Evolutionary conservation across 2,797 vertebrate genomes (phyloP), one percentile per base, ranked within the genome.

Genomic region (Toxotes lorentzi): DNA sequence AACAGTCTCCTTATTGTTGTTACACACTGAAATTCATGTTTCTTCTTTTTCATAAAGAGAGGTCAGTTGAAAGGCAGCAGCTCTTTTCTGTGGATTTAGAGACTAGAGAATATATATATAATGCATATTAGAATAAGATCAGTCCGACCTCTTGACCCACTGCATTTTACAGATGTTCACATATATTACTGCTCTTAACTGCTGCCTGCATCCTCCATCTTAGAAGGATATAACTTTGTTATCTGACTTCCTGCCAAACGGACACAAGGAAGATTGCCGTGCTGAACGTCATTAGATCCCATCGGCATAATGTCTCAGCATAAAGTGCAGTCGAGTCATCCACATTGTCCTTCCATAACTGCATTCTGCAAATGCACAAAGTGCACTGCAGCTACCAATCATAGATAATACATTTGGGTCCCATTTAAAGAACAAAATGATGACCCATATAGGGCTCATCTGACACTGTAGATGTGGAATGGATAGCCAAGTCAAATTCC

Each of bases 231-330:
- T 78, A 81, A 66, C 78, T 74, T 73, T 76, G 60, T 73, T 73
- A 65, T 88, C 78, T 86, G 87, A 90, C 81, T 59, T 61, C 63
- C 75, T 86, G 84, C 91, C 89, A 93, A 94, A 91, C 82, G 80
- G 85, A 86, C 74, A 89, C 80, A 76, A 86, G 90, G 91, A 90
- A 89, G 78, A 87, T 61, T 53, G 74, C 83, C 77, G 69, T 63
- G 61, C 70, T 84, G 84, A 88, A 79, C 51, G 59, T 68, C 87
- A 86, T 88, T 86, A 79, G 80, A 83, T 80, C 62, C 77, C 84
- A 83, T 47, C 85, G 79, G 86, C 81, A 79, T 87, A 89, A 87
- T 91, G 89, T 83, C 80, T 85, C 81, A 54, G 83, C 72, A 78
- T 82, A 81, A 88, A 90, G 84, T 84, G 80, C 89, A 89, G 86